Conservation (phyloP, 1,140 invertebrate species). For the Caenorhabditis latens region DNA sequence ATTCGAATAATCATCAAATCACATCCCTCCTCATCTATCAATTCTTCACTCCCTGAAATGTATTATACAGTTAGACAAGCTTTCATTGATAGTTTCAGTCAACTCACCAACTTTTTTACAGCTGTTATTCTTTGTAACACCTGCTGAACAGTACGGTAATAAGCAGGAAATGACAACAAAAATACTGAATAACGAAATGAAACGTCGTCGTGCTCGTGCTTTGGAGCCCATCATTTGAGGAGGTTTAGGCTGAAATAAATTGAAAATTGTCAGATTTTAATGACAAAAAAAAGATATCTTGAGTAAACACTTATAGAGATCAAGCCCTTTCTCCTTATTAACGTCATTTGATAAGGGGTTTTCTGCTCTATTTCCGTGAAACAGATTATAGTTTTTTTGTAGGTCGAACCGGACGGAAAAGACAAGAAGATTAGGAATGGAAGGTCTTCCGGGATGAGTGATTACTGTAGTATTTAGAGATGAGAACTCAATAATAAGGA, state of each 20-base stretch:
- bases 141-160: constrained; percentile 29
- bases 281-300: neutral
- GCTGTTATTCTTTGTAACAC: constrained; percentile 39
- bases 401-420: constrained; percentile 16
- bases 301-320: neutral
- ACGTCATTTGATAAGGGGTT: constrained; percentile 49
- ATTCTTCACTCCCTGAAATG: constrained; percentile 52
- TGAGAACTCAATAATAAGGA: neutral
- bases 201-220: constrained; percentile 43
- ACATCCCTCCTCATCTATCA: constrained; percentile 61
- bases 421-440: too few species aligned
- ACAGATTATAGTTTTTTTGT: constrained; percentile 39
- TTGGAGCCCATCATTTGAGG: constrained; percentile 56
- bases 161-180: constrained; percentile 15
- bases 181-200: neutral
- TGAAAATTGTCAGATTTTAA: neutral
- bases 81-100: neutral
- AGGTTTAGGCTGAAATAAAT: constrained; percentile 32
- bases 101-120: constrained; percentile 59
- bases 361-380: constrained; percentile 35
- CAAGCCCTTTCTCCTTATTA: neutral
- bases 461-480: neutral
- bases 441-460: constrained; percentile 20
- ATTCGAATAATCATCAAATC: constrained; percentile 60
- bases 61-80: neutral